Base-by-base conservation (phyloP, 1,140 invertebrate species). In the Copidosoma floridanum region DNA sequence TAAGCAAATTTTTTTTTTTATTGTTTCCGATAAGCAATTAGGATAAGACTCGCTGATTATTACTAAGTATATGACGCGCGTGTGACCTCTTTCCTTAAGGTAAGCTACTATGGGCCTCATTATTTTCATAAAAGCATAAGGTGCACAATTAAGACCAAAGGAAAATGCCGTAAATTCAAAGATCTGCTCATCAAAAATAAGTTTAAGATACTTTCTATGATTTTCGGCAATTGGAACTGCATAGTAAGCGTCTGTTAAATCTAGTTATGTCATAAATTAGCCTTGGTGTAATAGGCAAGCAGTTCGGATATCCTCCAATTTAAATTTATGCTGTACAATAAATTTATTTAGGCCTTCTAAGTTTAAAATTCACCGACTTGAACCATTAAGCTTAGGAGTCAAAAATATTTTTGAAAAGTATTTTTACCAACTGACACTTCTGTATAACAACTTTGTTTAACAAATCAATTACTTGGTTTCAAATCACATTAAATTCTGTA, bases 91-190 rank as follows among this genome's bases (percentile, higher is more conserved):
- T 48, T 61, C 2, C 51, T 64, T 40, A 6, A 69, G 26, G 32
- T 57, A 43, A 10, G 54, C 38, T n/a, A 69, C 23, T 10, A 68
- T 53, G 0, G 69, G 68, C 53, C 65, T 65, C 58, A 72, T 59
- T 1, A 72, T 32, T 59, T 71, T 72, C 44, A 70, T 74, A 46
- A 76, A 76, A 4, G 65, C 44, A 66, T 60, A 71, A 18, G 70
- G 66, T 0, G 66, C 66, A 2, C 44, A 50, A 20, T 32, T 64
- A 35, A 73, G 44, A 0, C 72, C 71, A 52, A 75, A 75, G 8
- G 66, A 70, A 38, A 73, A 50, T 32, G 32, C 58, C 1, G 40
- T 57, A 21, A 57, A 65, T 35, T 63, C 57, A 24, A 50, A 65
- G 5, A 53, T 20, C 8, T 2, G 14, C 1, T 51, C 47, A 12